Evolutionary conservation across 2,888 invertebrate genomes (phyloP).

Genomic region (Agriopis aurantiaria): DNA sequence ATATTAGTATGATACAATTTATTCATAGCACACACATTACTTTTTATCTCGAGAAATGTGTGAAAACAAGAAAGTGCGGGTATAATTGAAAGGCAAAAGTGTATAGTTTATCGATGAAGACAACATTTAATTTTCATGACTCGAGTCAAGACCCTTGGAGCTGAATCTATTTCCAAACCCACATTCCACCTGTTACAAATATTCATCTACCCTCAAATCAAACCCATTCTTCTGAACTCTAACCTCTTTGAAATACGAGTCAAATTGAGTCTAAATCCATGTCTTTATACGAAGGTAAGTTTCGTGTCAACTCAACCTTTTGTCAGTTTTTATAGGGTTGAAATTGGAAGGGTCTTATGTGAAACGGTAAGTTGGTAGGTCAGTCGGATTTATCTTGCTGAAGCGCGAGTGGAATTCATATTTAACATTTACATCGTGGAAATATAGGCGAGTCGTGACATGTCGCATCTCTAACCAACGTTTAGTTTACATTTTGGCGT

Average conservation of each 20-base stretch:
- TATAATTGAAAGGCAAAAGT: not conserved
- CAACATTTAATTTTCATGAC: not conserved
- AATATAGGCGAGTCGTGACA: slow-evolving; percentile 28
- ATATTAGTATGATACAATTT: no score
- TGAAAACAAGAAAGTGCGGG: not conserved
- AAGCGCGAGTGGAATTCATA: slow-evolving; percentile 34
- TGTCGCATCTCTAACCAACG: slow-evolving; percentile 6
- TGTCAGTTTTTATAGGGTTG: not conserved
- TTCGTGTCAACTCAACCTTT: slow-evolving; percentile 13
- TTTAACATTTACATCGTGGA: slow-evolving; percentile 31
- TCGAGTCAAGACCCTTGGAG: slow-evolving; percentile 28
- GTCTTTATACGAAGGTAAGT: not conserved
- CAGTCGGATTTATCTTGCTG: slow-evolving; percentile 32
- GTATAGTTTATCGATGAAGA: not conserved
- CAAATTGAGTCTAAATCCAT: slow-evolving; percentile 14
- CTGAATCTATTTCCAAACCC: slow-evolving; percentile 50
- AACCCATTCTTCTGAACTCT: slow-evolving; percentile 23
- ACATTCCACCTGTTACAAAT: slow-evolving; percentile 40
- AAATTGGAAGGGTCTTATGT: slow-evolving; percentile 9
- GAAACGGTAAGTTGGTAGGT: slow-evolving; percentile 28
- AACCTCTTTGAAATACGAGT: slow-evolving; percentile 14
- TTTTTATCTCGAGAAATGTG: not conserved
- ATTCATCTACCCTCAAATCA: slow-evolving; percentile 20
- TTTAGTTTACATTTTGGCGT: slow-evolving; percentile 9
- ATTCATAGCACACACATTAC: no score